Conservation (phyloP, 64 coral and sea anemone species). For the Astreopora myriophthalma region DNA sequence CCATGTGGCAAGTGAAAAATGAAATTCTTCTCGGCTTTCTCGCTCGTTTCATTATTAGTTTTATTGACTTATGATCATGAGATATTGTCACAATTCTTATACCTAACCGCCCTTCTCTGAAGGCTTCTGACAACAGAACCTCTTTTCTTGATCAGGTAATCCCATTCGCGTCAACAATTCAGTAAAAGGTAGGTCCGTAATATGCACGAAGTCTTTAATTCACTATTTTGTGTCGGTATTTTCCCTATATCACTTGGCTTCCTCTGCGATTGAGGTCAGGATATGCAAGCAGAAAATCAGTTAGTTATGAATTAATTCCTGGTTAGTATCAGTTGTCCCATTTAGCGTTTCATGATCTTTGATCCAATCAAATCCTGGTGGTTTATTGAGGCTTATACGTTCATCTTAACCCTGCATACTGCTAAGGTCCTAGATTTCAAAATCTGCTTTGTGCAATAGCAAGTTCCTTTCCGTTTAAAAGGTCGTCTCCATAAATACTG, state of each 20-base stretch:
- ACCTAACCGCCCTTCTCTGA: neutral
- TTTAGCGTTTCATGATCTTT: no score
- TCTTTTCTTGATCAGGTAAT: conserved; percentile 22
- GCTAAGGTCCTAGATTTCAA: no score
- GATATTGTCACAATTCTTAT: no score
- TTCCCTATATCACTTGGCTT: neutral
- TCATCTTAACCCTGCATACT: no score
- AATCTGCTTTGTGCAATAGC: neutral
- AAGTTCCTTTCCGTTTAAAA: no score
- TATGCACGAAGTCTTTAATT: neutral
- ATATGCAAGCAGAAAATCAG: neutral
- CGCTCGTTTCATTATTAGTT: neutral
- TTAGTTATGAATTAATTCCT: neutral
- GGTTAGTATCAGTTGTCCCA: no score
- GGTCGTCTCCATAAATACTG: conserved; percentile 91
- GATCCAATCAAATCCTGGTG: no score
- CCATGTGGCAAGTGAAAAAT: conserved; percentile 62
- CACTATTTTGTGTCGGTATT: neutral
- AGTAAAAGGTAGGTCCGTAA: conserved; percentile 12
- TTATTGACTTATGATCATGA: no score
- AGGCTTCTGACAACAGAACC: neutral
- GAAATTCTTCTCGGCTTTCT: neutral
- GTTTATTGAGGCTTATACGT: no score
- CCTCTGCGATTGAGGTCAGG: no score
- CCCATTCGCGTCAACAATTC: conserved; percentile 71